Base-by-base conservation (phyloP, 2,113 vertebrate genomes). In the Sialia sialis region DNA sequence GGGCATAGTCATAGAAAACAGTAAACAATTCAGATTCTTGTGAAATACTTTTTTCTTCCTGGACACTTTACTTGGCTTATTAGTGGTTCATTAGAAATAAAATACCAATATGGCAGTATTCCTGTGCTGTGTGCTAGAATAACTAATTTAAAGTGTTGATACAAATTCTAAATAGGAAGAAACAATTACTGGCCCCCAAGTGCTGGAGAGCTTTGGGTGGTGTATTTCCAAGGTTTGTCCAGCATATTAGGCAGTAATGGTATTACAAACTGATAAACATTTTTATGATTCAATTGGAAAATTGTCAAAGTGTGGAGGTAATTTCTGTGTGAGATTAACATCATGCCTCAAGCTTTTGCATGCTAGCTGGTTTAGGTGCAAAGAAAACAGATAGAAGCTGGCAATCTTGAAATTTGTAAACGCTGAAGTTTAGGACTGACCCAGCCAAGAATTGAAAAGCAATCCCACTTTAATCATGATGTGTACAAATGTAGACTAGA, bases 131-230 rank as follows among this genome's bases (percentile, higher is more conserved):
- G n/a, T 60, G 30, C 46, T 62, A 3, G 12, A 36, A 21, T 56
- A 66, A 23, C n/a, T 70, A 39, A 62, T 30, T 7, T 10, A 38
- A 22, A 25, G 27, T 29, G 9, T 60, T 56, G 20, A 16, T 69
- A n/a, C 11, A 48, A 49, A 25, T 14, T 14, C 39, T 13, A 38
- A 56, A 21, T 11, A 25, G n/a, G 43, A 86, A 19, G 52, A 60
- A 27, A 30, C 0, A 3, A 2, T 39, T 29, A 8, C 43, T 38
- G 51, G 22, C 11, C 17, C 11, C 14, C 11, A 44, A 1, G 8
- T 44, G 43, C 38, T 49, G 30, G 27, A 55, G 27, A 10, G 25
- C 38, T 21, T 75, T n/a, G 6, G 34, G 15, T 62, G 19, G 11
- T 62, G 34, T 12, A 20, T 60, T 73, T 85, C 32, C 32, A 27